A percentile compares a stretch with the other conserved stretches of the same genome.
phyloP scores from a whole-genome alignment of 2,797 vertebrate genomes.

The Fringilla coelebs region DNA sequence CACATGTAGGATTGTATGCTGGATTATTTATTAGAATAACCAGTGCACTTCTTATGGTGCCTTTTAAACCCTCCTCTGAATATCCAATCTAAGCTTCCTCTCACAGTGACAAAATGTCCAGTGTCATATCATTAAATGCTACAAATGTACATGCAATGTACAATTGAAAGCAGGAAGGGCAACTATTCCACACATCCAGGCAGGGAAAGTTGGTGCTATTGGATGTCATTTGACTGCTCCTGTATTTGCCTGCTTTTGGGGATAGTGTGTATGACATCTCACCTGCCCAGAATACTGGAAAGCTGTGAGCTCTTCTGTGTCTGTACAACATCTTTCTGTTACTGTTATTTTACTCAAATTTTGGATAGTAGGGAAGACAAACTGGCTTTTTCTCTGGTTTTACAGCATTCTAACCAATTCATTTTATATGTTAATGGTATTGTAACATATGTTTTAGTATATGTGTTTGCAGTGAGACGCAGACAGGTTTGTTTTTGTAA shows the following conservation, averaged over 20 bases:
- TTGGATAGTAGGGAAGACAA: background rate
- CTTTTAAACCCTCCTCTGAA: background rate
- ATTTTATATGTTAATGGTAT: background rate
- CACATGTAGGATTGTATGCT: background rate
- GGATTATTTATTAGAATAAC: background rate
- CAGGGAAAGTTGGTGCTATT: background rate
- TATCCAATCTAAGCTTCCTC: background rate
- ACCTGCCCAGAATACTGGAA: background rate
- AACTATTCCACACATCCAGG: fast-evolving
- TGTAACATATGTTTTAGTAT: background rate
- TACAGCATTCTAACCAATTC: background rate
- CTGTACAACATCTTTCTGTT: background rate
- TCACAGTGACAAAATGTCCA: background rate
- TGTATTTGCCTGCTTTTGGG: background rate
- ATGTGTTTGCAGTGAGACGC: background rate
- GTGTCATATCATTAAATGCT: background rate
- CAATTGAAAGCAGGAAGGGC: background rate
- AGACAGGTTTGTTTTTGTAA: background rate
- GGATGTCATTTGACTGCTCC: background rate
- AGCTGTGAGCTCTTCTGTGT: background rate
- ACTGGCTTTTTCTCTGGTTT: background rate
- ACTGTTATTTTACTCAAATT: background rate
- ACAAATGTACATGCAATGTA: background rate
- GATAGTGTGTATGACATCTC: background rate
- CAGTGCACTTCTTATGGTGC: background rate